Conservation (phyloP, 2,888 invertebrate species). For the Phragmatobia fuliginosa region DNA sequence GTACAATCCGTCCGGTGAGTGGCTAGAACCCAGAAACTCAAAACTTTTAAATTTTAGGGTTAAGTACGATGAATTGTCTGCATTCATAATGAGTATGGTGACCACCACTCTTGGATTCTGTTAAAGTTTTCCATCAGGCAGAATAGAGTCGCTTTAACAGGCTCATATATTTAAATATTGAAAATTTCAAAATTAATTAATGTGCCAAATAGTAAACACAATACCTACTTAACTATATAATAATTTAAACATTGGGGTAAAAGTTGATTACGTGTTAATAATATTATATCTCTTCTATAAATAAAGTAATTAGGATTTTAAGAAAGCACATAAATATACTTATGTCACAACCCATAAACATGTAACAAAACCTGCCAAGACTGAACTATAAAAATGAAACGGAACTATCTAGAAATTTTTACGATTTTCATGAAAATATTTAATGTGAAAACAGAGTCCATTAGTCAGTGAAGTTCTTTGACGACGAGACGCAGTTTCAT, state of each 20-base stretch:
- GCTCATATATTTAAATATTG: too few species aligned
- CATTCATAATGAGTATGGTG: too few species aligned
- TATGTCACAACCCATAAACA: slow-evolving; percentile 3
- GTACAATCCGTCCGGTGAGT: too few species aligned
- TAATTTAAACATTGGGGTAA: too few species aligned
- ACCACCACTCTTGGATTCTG: too few species aligned
- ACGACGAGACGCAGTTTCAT: slow-evolving; percentile 64
- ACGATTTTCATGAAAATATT: slow-evolving; percentile 57
- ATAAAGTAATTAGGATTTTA: not conserved
- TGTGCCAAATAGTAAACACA: not conserved
- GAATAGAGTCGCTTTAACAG: too few species aligned
- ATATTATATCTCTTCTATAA: not conserved
- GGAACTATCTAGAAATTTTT: slow-evolving; percentile 56
- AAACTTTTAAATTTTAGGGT: too few species aligned
- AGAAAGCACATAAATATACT: not conserved
- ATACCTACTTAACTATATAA: not conserved
- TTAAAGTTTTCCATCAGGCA: too few species aligned
- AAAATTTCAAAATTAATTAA: too few species aligned
- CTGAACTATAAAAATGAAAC: slow-evolving; percentile 50
- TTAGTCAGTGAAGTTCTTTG: slow-evolving; percentile 67
- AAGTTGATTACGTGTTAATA: not conserved
- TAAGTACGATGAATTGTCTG: too few species aligned
- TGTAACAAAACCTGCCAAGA: slow-evolving; percentile 13
- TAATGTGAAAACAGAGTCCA: slow-evolving; percentile 72
- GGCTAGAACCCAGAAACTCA: too few species aligned